A percentile compares a stretch with the other conserved stretches of the same genome.
phyloP scores from a whole-genome alignment of 1,140 invertebrate genomes.

The Andrena cerasifolii region DNA sequence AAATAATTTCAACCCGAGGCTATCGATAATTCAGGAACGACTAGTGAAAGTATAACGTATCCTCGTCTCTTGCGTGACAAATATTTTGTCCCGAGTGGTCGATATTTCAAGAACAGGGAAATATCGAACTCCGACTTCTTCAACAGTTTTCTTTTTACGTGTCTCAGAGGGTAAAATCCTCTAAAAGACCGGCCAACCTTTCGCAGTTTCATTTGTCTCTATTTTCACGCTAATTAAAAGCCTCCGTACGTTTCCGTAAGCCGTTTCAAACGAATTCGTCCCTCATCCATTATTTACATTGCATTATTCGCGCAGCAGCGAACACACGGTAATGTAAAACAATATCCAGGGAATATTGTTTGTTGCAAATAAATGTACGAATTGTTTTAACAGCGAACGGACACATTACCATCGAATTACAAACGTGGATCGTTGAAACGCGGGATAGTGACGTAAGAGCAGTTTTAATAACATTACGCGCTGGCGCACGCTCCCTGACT shows the following conservation, averaged over 20 bases:
- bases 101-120: not conserved
- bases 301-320: not conserved
- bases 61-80: not conserved
- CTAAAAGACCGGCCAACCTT: too few species aligned
- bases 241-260: not conserved
- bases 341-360: not conserved
- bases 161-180: too few species aligned
- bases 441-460: not conserved
- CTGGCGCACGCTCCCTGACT: too few species aligned
- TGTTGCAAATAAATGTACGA: not conserved
- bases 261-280: not conserved
- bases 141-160: too few species aligned
- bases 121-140: not conserved
- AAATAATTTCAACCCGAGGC: not conserved
- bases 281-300: not conserved
- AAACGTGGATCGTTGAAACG: not conserved
- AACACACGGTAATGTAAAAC: not conserved
- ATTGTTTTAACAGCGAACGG: not conserved
- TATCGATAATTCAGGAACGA: slow-evolving; percentile 4
- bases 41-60: not conserved
- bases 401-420: not conserved
- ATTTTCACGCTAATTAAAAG: slow-evolving; percentile 19
- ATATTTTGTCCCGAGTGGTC: not conserved
- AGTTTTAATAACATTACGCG: not conserved
- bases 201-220: not conserved